Evolutionary conservation across 2,797 vertebrate species (phyloP).

Genomic region (Halcyon leucocephala): DNA sequence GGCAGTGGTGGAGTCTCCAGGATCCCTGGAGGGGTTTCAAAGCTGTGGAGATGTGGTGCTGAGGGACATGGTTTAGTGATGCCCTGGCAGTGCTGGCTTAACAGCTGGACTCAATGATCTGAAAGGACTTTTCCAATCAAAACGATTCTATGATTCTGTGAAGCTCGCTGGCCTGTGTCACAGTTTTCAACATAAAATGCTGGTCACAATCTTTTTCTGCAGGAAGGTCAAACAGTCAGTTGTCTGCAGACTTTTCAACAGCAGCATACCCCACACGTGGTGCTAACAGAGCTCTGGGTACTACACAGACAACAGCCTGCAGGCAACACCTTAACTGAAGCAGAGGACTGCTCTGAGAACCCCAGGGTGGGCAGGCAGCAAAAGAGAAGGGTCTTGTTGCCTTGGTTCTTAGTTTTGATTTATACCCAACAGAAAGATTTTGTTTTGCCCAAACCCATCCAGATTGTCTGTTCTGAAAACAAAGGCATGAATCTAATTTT

Average conservation of each 20-base stretch:
- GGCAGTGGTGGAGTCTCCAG: not conserved
- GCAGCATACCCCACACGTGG: not conserved
- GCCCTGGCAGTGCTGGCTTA: not conserved
- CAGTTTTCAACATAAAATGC: not conserved
- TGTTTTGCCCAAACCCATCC: not conserved
- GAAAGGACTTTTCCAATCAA: not conserved
- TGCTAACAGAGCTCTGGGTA: not conserved
- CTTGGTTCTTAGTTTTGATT: not conserved
- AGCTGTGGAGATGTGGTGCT: not conserved
- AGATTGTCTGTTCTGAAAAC: not conserved
- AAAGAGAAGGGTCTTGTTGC: not conserved
- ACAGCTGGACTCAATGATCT: too few species aligned
- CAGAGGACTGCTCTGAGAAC: fast-evolving
- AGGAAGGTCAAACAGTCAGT: not conserved
- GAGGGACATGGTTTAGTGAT: not conserved
- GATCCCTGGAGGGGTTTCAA: not conserved
- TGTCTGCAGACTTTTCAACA: not conserved
- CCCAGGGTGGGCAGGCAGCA: not conserved
- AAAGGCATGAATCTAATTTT: not conserved
- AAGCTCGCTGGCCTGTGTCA: not conserved
- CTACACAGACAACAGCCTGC: not conserved
- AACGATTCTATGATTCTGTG: not conserved
- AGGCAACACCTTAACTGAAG: not conserved
- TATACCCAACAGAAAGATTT: not conserved
- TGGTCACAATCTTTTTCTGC: not conserved